Conservation (phyloP, 2,888 invertebrate species). For the Thera britannica region DNA sequence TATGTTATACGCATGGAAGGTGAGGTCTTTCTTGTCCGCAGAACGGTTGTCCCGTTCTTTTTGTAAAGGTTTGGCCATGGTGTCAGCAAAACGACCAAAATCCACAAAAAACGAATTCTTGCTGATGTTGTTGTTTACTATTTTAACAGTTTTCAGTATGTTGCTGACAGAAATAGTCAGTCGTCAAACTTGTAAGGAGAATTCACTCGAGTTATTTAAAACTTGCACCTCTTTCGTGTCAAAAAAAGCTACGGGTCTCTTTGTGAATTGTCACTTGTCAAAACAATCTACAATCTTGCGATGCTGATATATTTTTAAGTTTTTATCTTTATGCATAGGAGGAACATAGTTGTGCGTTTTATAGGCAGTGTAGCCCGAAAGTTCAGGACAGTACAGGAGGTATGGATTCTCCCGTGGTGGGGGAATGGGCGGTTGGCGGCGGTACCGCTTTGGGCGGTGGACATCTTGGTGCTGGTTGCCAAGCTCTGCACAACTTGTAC, state of each 20-base stretch:
- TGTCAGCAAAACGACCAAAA: neutral
- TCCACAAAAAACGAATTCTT: neutral
- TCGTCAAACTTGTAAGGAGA: neutral
- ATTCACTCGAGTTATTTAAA: conserved; percentile 3
- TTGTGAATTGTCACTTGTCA: conserved; percentile 35
- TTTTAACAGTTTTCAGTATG: neutral
- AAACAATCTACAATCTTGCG: conserved; percentile 29
- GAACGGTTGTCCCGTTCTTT: conserved; percentile 76
- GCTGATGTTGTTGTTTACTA: conserved; percentile 10
- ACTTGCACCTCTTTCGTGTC: conserved; percentile 18
- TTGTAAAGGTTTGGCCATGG: conserved; percentile 73
- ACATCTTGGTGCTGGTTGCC: conserved; percentile 66
- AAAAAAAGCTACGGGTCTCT: neutral
- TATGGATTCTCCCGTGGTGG: conserved; percentile 79
- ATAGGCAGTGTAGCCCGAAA: conserved; percentile 68
- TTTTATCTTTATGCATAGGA: conserved; percentile 69
- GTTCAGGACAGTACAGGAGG: conserved; percentile 72
- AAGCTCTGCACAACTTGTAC: conserved; percentile 72
- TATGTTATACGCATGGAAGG: conserved; percentile 71
- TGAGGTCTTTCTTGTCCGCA: conserved; percentile 73
- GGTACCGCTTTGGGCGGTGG: conserved; percentile 71
- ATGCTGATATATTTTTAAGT: conserved; percentile 50
- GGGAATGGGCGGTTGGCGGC: conserved; percentile 66
- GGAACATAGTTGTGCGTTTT: conserved; percentile 66
- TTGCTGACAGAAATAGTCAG: neutral